Evolutionary conservation across 2,888 invertebrate species (phyloP).

Genomic region (Leptopilina myrica): DNA sequence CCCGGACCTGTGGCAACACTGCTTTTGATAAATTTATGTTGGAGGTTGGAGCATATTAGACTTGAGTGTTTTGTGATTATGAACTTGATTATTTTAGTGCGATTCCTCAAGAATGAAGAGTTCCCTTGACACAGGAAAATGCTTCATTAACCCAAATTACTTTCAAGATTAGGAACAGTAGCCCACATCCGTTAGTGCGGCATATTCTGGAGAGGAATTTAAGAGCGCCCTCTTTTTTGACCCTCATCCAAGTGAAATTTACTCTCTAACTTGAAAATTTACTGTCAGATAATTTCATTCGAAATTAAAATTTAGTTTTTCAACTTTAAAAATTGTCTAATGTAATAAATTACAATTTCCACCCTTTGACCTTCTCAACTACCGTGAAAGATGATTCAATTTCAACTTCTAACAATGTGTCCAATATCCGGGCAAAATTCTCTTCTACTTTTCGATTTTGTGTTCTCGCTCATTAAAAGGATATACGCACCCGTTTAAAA

Average conservation of each 20-base stretch:
- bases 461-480: no score
- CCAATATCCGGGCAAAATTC: no score
- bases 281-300: not conserved
- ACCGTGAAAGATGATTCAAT: no score
- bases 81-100: no score
- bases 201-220: not conserved
- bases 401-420: no score
- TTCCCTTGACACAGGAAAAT: not conserved
- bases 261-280: not conserved
- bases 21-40: no score
- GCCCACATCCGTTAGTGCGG: constrained; percentile 1
- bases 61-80: no score
- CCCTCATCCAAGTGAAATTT: constrained; percentile 8
- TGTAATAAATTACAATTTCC: not conserved
- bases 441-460: no score
- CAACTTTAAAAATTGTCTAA: not conserved
- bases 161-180: constrained; percentile 30
- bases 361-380: no score
- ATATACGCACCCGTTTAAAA: no score
- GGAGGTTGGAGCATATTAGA: no score
- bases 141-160: constrained; percentile 30
- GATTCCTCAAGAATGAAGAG: not conserved
- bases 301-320: not conserved
- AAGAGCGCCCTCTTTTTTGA: not conserved
- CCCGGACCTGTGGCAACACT: no score